Evolutionary conservation across 2,797 vertebrate species (phyloP).

Genomic region (Morus bassanus): DNA sequence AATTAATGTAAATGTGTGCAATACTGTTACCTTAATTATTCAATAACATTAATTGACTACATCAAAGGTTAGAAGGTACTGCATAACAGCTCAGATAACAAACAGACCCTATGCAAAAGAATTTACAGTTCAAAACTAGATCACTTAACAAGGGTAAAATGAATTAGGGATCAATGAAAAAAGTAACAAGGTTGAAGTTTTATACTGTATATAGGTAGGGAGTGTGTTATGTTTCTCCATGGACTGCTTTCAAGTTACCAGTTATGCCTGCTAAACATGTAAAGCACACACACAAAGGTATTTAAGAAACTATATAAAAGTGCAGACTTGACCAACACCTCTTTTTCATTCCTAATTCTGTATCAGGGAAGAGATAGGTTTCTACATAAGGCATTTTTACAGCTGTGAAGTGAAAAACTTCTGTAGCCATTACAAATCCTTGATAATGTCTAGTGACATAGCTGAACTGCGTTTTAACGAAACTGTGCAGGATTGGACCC

Average conservation of each 20-base stretch:
- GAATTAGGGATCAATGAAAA: neutral
- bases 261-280: neutral
- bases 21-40: neutral
- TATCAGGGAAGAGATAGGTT: neutral
- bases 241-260: neutral
- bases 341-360: neutral
- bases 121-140: neutral
- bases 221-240: neutral
- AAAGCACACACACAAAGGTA: neutral
- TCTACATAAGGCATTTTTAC: neutral
- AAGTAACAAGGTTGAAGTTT: neutral
- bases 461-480: neutral
- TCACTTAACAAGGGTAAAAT: neutral
- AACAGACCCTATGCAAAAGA: neutral
- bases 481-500: neutral
- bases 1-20: neutral
- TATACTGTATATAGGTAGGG: neutral
- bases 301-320: neutral
- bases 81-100: neutral
- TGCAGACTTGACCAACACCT: neutral
- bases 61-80: neutral
- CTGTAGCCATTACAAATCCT: neutral
- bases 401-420: neutral
- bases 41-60: neutral
- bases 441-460: neutral